Evolutionary conservation across 1,140 invertebrate species (phyloP), one percentile per base, ranked within the genome.

Genomic region (Battus philenor): DNA sequence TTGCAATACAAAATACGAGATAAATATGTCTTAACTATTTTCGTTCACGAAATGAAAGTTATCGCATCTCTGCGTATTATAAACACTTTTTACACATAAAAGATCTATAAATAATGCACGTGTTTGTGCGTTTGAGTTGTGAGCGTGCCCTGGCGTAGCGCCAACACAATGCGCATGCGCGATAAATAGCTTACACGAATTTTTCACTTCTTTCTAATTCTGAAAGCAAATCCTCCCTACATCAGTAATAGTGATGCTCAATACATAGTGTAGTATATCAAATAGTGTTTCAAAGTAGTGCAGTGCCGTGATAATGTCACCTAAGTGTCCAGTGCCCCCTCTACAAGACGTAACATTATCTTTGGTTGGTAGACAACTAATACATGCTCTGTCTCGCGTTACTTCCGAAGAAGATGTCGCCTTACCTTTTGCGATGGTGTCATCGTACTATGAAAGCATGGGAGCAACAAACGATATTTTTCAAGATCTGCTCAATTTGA

Each of bases 401-500:
- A 76, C 87, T 16, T 69, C 87, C 1, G 87, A 88, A 10, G 72
- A 88, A 65, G 88, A 90, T 72, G 77, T 87, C 4, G 79, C 77
- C 2, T 68, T 89, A 2, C 74, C 86, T 2, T 89, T 89, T 67
- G 87, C 87, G 0, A 85, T 89, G 60, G 70, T 89, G 5, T 88
- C 88, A 6, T 88, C 88, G 10, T 90, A 89, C 62, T 82, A 89
- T 49, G 79, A 88, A 26, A 80, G 70, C 31, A 77, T 86, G 59
- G 88, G 88, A 12, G 88, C 87, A 2, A 89, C 89, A 0, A 84
- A 79, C 13, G 89, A 90, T 58, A 89, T 90, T 38, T 88, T 90
- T 48, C 89, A 91, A 75, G 90, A 91, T 76, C 72, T 91, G 45
- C 51, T 91, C 12, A 88, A 89, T 47, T 74, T 89, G 38, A 90